Conservation (phyloP, 2,888 invertebrate species). For the Heliconius erato region DNA sequence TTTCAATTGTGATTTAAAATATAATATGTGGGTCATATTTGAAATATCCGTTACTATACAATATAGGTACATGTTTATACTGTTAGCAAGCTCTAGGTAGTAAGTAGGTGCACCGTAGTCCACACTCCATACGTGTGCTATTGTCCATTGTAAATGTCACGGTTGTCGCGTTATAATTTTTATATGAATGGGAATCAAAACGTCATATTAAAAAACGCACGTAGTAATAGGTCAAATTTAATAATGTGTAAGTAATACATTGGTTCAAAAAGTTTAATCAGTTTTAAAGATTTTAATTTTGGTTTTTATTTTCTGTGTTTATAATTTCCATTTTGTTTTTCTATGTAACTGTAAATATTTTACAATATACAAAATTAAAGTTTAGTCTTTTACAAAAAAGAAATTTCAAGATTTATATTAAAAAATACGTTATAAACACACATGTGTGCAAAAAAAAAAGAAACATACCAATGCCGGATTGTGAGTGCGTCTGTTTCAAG, state of each 20-base stretch:
- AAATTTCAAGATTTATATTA: neutral
- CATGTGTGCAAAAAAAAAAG: neutral
- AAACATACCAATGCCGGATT: constrained; percentile 78
- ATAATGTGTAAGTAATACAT: neutral
- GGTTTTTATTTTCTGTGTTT: too few species aligned
- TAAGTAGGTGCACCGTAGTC: neutral
- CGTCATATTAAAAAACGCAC: neutral
- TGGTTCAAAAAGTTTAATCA: neutral
- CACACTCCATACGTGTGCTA: constrained; percentile 9
- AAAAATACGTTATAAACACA: neutral
- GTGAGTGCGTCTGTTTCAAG: constrained; percentile 84
- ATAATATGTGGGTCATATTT: constrained; percentile 54
- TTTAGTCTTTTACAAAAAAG: neutral
- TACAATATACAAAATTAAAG: too few species aligned
- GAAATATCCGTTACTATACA: constrained; percentile 37
- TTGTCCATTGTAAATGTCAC: constrained; percentile 50
- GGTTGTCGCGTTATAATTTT: constrained; percentile 40
- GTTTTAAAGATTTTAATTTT: too few species aligned
- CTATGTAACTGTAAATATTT: too few species aligned
- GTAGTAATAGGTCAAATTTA: neutral
- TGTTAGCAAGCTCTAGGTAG: neutral
- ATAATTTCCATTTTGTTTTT: too few species aligned
- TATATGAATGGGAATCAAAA: constrained; percentile 38
- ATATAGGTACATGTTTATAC: constrained; percentile 19
- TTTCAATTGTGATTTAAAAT: constrained; percentile 52